These are phyloP conservation scores for Embidobia sp. DNA, from an alignment of 2,888 invertebrate genomes.

Conservation along the genomic window DNA sequence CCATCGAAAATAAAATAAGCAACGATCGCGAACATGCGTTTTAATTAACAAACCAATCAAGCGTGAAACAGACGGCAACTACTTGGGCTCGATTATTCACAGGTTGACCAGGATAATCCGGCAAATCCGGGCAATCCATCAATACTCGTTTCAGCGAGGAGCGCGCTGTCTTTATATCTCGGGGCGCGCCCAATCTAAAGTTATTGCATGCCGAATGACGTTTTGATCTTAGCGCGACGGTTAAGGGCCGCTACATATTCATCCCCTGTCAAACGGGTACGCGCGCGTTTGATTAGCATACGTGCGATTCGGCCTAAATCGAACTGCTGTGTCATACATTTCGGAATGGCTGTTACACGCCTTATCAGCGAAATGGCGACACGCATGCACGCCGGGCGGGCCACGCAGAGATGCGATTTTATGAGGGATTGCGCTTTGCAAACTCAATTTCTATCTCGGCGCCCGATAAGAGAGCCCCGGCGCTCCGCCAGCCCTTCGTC, in stretches of 20 bases:
- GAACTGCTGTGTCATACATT: slow-evolving; percentile 57
- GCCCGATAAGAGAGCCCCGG: slow-evolving; percentile 71
- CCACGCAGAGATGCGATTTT: slow-evolving; percentile 59
- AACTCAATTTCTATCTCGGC: slow-evolving; percentile 74
- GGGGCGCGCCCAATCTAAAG: slow-evolving; percentile 24
- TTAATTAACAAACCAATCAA: too few species aligned
- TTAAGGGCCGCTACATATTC: slow-evolving; percentile 45
- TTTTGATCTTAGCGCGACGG: slow-evolving; percentile 41
- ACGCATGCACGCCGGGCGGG: slow-evolving; percentile 34
- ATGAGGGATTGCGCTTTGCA: slow-evolving; percentile 69
- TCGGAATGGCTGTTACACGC: slow-evolving; percentile 53
- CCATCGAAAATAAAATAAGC: too few species aligned
- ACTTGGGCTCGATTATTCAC: neutral
- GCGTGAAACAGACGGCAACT: too few species aligned
- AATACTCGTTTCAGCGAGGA: slow-evolving; percentile 20
- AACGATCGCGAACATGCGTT: too few species aligned
- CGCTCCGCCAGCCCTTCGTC: slow-evolving; percentile 68
- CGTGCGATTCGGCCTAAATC: slow-evolving; percentile 53
- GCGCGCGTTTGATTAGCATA: slow-evolving; percentile 56
- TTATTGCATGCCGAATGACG: slow-evolving; percentile 33
- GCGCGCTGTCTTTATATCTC: slow-evolving; percentile 21
- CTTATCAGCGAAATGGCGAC: slow-evolving; percentile 58
- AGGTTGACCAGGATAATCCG: neutral
- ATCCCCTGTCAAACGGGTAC: slow-evolving; percentile 25
- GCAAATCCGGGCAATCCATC: slow-evolving; percentile 28